Evolutionary conservation across 1,140 invertebrate genomes (phyloP), one percentile per base, ranked within the genome.

Genomic region (Hormaphis cornu): DNA sequence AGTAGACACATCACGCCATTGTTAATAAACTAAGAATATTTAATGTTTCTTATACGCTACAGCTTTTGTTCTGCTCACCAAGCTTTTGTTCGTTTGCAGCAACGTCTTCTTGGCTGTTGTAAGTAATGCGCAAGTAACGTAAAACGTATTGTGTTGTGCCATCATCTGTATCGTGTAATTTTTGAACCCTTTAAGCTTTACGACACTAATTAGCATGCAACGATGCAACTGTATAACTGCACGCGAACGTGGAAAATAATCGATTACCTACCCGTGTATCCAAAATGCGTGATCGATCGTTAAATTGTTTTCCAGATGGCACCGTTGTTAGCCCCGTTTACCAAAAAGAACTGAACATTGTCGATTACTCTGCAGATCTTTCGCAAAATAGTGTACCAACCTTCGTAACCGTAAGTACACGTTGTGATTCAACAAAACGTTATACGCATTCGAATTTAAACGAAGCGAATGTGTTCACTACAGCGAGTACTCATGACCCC

Each of bases 401-500:
- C 14, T 66, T 66, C 28, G 42, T 33, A 16, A 66, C 61, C 28
- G 61, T 66, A 66, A 66, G 61, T 48, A 35, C 10, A 16, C 18
- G 22, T 8, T 22, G 18, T 35, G 18, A 83, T 86, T 54, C 81
- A 84, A 58, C 81, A 86, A 40, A 40, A 40, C 14, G n/a, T n/a
- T n/a, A n/a, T n/a, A n/a, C n/a, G n/a, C n/a, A n/a, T n/a, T n/a
- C n/a, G n/a, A n/a, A n/a, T n/a, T n/a, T n/a, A n/a, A n/a, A n/a
- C n/a, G n/a, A n/a, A n/a, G n/a, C n/a, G n/a, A n/a, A n/a, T n/a
- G n/a, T n/a, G n/a, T n/a, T n/a, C n/a, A n/a, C n/a, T n/a, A n/a
- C n/a, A n/a, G n/a, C n/a, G n/a, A n/a, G n/a, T n/a, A n/a, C n/a
- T n/a, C n/a, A n/a, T n/a, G n/a, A n/a, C n/a, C n/a, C n/a, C n/a